Conservation (phyloP, 2,888 invertebrate genomes). For the Acanthosepion esculentum region DNA sequence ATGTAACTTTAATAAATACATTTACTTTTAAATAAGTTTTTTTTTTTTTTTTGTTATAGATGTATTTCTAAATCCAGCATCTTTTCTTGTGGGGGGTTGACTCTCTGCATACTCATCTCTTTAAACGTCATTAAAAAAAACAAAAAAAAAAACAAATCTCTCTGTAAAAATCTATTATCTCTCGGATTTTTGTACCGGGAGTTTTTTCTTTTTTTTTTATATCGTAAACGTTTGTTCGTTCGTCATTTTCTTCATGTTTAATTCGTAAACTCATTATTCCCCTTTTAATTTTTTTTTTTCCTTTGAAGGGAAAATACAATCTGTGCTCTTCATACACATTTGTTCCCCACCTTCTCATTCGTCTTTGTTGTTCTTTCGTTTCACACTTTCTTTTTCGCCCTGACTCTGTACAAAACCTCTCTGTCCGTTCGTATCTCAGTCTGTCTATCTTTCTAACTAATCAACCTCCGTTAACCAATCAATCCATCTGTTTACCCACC, state of each 20-base stretch:
- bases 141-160: not conserved
- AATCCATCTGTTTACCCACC: not conserved
- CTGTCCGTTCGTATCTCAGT: not conserved
- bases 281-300: no score
- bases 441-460: slow-evolving; percentile 16
- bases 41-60: not conserved
- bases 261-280: not conserved
- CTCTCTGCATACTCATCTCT: not conserved
- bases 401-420: not conserved
- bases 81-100: not conserved
- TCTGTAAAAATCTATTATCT: no score
- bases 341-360: not conserved
- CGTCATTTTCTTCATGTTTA: not conserved
- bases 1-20: not conserved
- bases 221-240: not conserved
- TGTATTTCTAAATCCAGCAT: not conserved
- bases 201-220: not conserved
- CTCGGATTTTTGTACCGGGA: no score
- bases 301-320: no score
- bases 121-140: not conserved
- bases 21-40: not conserved
- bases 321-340: not conserved
- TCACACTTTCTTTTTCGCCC: no score
- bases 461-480: not conserved
- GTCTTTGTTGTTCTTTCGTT: not conserved